Evolutionary conservation across 1,140 invertebrate genomes (phyloP), one percentile per base, ranked within the genome.

Genomic region (Chrysomallon squamiferum): DNA sequence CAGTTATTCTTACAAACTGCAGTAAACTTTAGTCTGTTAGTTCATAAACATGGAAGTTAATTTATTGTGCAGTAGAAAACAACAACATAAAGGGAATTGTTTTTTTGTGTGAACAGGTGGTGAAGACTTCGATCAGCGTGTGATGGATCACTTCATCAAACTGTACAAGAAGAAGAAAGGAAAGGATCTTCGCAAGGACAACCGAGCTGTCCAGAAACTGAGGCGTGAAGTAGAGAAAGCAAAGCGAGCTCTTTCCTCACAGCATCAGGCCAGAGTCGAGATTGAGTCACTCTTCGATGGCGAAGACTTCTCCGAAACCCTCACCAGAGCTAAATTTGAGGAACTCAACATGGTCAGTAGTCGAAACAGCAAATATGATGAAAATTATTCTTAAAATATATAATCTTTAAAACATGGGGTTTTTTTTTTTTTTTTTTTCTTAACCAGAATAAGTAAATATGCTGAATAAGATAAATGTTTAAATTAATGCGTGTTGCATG

Each of bases 261-360:
- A 93, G 74, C 96, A 98, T 84, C 95, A 98, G 87, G 95, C 97
- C 66, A 93, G 93, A 85, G 96, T 99, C 83, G 97, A 99, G 89
- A 98, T 99, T 83, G 98, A 99, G 88, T 97, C 95, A 18, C 94
- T 99, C 90, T 98, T 94, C 79, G 97, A 99, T 82, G 96, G 97
- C 76, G 96, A 98, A 80, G 97, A 99, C 82, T 99, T 99, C 90
- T 96, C 94, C n/a, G 97, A 99, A 87, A 97, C 95, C 13, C 88
- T 99, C 49, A 99, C 98, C 64, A 90, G 98, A 80, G 97, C 98
- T 77, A 99, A 98, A 88, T 99, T 99, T 84, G 98, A 99, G 85
- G 98, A 99, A 86, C 87, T 99, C 80, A 99, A 99, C 89, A 96
- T 98, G 93, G 89, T 88, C 75, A 69, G 80, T 69, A n/a, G 15